Conservation (phyloP, 2,888 invertebrate species). For the Cerastis rubricosa region DNA sequence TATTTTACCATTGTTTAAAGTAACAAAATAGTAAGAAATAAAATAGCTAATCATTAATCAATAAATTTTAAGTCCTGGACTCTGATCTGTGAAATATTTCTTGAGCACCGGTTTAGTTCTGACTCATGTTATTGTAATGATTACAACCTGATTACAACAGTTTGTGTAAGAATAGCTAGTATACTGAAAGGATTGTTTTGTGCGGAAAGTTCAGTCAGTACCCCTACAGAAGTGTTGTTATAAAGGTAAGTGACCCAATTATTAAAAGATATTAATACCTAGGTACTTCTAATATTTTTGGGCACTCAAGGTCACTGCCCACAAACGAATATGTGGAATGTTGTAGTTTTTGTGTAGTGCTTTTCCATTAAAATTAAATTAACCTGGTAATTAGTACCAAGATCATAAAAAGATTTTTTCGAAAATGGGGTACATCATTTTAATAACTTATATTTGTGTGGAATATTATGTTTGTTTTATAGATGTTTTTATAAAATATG, state of each 20-base stretch:
- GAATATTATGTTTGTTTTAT: no score
- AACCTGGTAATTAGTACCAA: not conserved
- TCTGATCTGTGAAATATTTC: not conserved
- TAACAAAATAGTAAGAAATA: not conserved
- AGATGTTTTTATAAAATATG: no score
- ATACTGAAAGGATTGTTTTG: not conserved
- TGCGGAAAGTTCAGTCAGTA: not conserved
- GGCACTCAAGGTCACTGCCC: not conserved
- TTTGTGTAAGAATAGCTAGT: not conserved
- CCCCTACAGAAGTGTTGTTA: not conserved
- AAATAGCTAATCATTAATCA: not conserved
- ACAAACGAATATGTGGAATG: not conserved
- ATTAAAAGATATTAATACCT: not conserved
- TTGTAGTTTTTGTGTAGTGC: not conserved
- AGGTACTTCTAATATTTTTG: not conserved
- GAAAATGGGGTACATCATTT: not conserved
- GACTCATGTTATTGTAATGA: not conserved
- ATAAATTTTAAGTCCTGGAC: not conserved
- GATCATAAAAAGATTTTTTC: not conserved
- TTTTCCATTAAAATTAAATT: not conserved
- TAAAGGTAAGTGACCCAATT: constrained; percentile 3
- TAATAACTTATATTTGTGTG: no score
- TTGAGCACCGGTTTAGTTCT: not conserved
- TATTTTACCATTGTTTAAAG: not conserved
- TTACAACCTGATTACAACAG: not conserved